Base-by-base conservation (phyloP, 1,140 invertebrate species). In the Caenorhabditis inopinata region DNA sequence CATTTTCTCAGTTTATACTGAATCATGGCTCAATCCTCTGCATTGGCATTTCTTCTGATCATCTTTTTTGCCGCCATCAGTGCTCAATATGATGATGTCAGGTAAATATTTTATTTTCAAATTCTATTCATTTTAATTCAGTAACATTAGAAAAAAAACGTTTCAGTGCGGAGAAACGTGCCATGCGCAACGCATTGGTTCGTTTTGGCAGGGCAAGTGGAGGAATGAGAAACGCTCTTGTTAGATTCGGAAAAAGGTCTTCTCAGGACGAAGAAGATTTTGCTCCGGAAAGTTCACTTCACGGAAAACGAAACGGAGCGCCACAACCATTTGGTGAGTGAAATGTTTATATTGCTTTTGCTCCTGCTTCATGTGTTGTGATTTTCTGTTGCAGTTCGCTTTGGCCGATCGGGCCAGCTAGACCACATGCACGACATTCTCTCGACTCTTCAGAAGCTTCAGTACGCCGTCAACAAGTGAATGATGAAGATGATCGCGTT, bases 351-450 rank as follows among this genome's bases (percentile, higher is more conserved):
- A 35, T 38, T 16, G 47, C 76, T 58, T 53, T 29, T 29, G 25
- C 45, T 48, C n/a, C 18, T 47, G 74, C 27, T 51, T 75, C 18
- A 75, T 47, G 74, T 75, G 45, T 75, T 16, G 47, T 73, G 14
- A 45, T 23, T 27, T 79, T 53, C 21, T 29, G 74, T 83, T 82
- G 58, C 82, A 83, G 82, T 83, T 25, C 78, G 82, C 21, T 83
- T 83, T 74, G 82, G 82, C 53, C 79, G 82, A 29, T 83, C 82
- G 0, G 82, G 82, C 25, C 79, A 76, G 21, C 42, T 82, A 21
- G 82, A 83, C 35, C 82, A 83, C 79, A 80, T 83, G 79, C 75
- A 82, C 79, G 82, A 83, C 82, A 82, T 83, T 38, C 45, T 83
- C 29, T 77, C 74, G 14, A 83, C 82, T 32, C 58, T 83, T 32